Evolutionary conservation across 2,113 vertebrate species (phyloP), one percentile per base, ranked within the genome.

Genomic region (Lipophrys pholis): DNA sequence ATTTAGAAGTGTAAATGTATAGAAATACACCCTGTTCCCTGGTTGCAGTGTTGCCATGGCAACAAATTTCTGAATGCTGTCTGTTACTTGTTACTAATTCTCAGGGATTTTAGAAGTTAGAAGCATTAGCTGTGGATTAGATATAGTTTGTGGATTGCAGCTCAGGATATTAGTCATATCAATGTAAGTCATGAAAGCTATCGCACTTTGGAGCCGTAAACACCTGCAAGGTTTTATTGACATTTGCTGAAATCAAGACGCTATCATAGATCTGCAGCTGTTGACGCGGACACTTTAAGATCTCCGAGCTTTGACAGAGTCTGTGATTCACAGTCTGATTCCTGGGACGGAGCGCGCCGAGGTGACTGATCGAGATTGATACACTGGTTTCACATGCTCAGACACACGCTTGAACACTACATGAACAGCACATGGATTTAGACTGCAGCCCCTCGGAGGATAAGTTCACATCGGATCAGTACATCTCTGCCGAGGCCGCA

Each of bases 31-130:
- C 21, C 21, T 30, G 21, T 30, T 30, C 21, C 21, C 42, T 51
- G 48, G 49, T 66, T 67, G 60, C 40, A 36, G 7, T 30, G 84
- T 80, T 83, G 80, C 80, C 66, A 73, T 73, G 49, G 80, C 63
- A 80, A 87, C 80, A 73, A 0, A 39, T 6, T 64, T 58, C 10
- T 57, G 69, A 66, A 38, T 36, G 51, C 55, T 63, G 69, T 69
- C 50, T 68, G 49, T 69, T 76, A 46, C 49, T 73, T 62, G 61
- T 72, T 71, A 65, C 72, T 66, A 49, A 2, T 74, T 64, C 63
- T 45, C 11, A 40, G 46, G 17, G 12, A 39, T 55, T 30, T 8
- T 30, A 39, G 21, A 46, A n/a, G 10, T 12, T 2, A 1, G 7
- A 4, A 49, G 55, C 46, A 46, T 50, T 63, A 6, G 41, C 7